phyloP scores from a whole-genome alignment of 2,888 invertebrate genomes.

The Agonopterix heracliana region DNA sequence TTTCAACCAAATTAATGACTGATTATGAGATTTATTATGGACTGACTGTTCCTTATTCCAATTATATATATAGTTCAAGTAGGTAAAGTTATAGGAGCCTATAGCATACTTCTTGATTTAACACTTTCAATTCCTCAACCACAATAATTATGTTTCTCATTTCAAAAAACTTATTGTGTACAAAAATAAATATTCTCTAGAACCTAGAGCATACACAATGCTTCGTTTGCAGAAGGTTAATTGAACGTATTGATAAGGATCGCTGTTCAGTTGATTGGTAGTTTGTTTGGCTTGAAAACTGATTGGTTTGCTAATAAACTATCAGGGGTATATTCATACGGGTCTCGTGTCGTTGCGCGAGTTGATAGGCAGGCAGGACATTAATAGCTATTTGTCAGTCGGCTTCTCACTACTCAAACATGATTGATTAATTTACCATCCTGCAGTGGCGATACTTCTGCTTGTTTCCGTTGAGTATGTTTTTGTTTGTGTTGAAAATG shows the following conservation, averaged over 20 bases:
- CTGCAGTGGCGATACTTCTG: neutral
- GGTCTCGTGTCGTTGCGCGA: conserved; percentile 29
- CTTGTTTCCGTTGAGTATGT: too few species aligned
- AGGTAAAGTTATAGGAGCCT: too few species aligned
- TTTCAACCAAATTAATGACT: too few species aligned
- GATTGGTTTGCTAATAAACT: conserved; percentile 53
- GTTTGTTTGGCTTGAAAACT: conserved; percentile 48
- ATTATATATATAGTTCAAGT: too few species aligned
- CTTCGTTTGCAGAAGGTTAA: conserved; percentile 1
- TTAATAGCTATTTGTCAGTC: conserved; percentile 66
- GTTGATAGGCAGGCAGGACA: conserved; percentile 41
- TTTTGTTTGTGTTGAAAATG: too few species aligned
- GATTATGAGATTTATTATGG: too few species aligned
- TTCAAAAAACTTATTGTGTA: too few species aligned
- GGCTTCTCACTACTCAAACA: conserved; percentile 47
- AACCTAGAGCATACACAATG: neutral
- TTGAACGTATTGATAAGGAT: conserved; percentile 19
- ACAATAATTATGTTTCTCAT: too few species aligned
- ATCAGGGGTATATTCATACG: conserved; percentile 35
- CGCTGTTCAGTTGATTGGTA: conserved; percentile 44
- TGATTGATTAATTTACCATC: conserved; percentile 54
- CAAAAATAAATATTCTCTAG: too few species aligned
- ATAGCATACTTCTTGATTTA: too few species aligned
- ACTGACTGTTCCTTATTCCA: too few species aligned
- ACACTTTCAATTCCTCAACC: too few species aligned